Base-by-base conservation (phyloP, 2,888 invertebrate species). In the Onchidella celtica region DNA sequence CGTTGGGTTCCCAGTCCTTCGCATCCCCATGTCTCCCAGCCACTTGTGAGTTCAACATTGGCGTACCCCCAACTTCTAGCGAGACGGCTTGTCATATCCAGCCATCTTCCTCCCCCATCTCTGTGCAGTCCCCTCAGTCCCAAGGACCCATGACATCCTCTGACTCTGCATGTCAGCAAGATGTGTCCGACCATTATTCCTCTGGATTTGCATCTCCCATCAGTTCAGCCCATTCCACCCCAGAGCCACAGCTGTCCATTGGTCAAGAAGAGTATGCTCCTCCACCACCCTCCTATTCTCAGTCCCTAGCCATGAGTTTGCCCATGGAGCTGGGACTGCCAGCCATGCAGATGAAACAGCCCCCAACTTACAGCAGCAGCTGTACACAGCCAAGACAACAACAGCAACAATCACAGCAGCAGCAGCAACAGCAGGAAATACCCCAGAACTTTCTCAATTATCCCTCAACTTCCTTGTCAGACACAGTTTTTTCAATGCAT, bases 351-450 rank as follows among this genome's bases (percentile, higher is more conserved):
- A 92, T 95, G 59, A 96, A 96, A 90, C 95, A 95, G 88, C 95
- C 95, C 1, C 95, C 95, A n/a, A 94, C 94, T 59, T 95, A 95
- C 89, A 94, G 95, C 57, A 95, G 95, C 85, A 95, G 95, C 89
- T 84, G 90, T 40, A 80, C 86, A 81, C 83, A 85, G 77, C 70
- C 85, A 84, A 75, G 66, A 47, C 75, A 75, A 29, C 79, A 74
- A 32, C 72, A 79, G 36, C 69, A 57, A 11, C 79, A 87, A 80
- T n/a, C n/a, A 27, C 79, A 74, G 27, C 72, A 79, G 36, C 69
- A 57, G 14, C 79, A 87, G 81, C 81, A 85, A 79, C 79, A 85
- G 82, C 81, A 73, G 32, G 69, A 81, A 27, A 57, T 70, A 57
- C 59, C 77, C 17, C 72, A 72, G 14, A 59, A 85, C 72, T 82